Conservation (phyloP, 2,113 vertebrate species). For the Anolis carolinensis region DNA sequence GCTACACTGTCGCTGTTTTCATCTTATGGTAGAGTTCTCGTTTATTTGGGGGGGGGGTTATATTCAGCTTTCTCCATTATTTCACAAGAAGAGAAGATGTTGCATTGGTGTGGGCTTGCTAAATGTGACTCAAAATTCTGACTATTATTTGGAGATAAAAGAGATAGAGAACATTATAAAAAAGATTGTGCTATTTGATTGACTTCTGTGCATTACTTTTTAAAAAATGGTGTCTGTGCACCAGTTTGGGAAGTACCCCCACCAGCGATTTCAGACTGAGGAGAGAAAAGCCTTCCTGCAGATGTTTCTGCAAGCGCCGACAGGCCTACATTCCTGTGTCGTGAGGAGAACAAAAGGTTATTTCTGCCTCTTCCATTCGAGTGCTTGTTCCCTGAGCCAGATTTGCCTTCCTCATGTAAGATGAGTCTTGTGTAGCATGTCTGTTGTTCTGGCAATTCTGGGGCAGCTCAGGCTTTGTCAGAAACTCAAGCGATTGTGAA, state of each 20-base stretch:
- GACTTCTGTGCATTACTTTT: constrained; percentile 28
- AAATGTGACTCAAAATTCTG: not conserved
- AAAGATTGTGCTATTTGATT: constrained; percentile 28
- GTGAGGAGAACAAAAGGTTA: constrained; percentile 5
- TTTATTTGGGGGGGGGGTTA: not conserved
- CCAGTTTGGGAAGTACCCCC: constrained; percentile 32
- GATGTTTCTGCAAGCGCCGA: not conserved
- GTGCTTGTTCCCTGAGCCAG: constrained; percentile 19
- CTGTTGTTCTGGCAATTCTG: constrained; percentile 15
- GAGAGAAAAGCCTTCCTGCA: not conserved
- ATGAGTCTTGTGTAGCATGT: constrained; percentile 20
- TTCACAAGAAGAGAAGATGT: not conserved
- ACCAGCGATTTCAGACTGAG: not conserved
- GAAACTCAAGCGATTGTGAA: not conserved
- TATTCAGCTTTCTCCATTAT: not conserved
- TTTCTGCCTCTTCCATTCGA: constrained; percentile 46
- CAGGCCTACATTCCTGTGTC: constrained; percentile 11
- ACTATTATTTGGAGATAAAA: not conserved
- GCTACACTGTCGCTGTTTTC: too few species aligned
- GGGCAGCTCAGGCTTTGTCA: constrained; percentile 34
- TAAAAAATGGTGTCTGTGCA: constrained; percentile 40
- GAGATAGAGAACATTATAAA: not conserved
- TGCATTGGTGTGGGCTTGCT: not conserved
- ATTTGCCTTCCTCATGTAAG: not conserved
- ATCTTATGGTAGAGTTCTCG: not conserved